A percentile compares a stretch with the other conserved stretches of the same genome.
These are phyloP conservation scores for Deroptyus accipitrinus DNA, from an alignment of 2,113 vertebrate genomes.

Conservation along the genomic window DNA sequence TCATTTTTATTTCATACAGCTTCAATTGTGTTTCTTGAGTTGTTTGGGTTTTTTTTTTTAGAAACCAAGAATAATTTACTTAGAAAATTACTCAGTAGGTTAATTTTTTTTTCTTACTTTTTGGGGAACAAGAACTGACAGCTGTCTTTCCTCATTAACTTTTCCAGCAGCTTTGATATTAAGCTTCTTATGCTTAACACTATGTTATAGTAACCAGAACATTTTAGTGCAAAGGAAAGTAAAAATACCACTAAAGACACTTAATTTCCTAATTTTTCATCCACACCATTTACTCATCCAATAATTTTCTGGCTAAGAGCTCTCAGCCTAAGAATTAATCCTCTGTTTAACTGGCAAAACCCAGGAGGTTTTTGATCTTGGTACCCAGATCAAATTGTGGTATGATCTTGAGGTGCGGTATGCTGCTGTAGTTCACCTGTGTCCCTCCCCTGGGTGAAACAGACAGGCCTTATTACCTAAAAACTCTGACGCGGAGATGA, in stretches of 20 bases:
- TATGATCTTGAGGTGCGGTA: background rate
- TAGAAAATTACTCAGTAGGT: background rate
- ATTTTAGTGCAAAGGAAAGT: background rate
- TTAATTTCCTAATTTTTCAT: background rate
- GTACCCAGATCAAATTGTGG: background rate
- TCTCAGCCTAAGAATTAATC: background rate
- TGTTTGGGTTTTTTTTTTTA: background rate
- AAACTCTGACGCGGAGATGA: background rate
- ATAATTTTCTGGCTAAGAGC: background rate
- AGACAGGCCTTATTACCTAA: background rate
- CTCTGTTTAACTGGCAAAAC: background rate
- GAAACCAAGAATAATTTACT: background rate
- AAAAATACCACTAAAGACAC: background rate
- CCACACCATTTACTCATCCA: background rate
- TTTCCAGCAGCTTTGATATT: background rate
- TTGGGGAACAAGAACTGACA: background rate
- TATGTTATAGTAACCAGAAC: background rate
- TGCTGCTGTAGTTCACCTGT: background rate
- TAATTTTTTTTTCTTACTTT: background rate
- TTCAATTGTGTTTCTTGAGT: background rate
- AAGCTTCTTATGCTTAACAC: background rate
- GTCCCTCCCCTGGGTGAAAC: background rate
- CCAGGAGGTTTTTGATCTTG: background rate
- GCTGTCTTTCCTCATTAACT: background rate
- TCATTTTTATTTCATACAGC: background rate